Evolutionary conservation across 1,140 invertebrate genomes (phyloP), one percentile per base, ranked within the genome.

Genomic region (Panagrolaimus sp.): DNA sequence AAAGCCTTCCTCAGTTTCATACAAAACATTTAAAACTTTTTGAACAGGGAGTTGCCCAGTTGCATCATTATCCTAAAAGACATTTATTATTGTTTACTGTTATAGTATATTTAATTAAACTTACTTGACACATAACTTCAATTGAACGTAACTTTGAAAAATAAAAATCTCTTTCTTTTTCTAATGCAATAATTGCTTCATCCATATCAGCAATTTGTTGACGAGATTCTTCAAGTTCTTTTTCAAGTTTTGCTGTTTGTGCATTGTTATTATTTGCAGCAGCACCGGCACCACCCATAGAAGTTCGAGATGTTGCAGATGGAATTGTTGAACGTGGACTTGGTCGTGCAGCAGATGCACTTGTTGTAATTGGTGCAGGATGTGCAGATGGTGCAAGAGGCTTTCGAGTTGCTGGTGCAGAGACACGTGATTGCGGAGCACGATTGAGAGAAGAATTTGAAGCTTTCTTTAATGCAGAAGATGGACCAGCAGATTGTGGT

Each of bases 61-160:
- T 1, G 51, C 27, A 20, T 57, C 20, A 20, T 27, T 25, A 57
- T 57, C 51, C n/a, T n/a, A n/a, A n/a, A n/a, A n/a, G n/a, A n/a
- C n/a, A n/a, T n/a, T n/a, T n/a, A n/a, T n/a, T n/a, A n/a, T n/a
- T n/a, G n/a, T n/a, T n/a, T n/a, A n/a, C n/a, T n/a, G n/a, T n/a
- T n/a, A n/a, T n/a, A n/a, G n/a, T n/a, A n/a, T n/a, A n/a, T n/a
- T n/a, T n/a, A n/a, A n/a, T n/a, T n/a, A n/a, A n/a, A n/a, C n/a
- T n/a, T n/a, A n/a, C n/a, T 27, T 57, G 51, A 87, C 95, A 98
- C 85, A 96, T 89, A 65, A 98, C 90, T 88, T 98, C 95, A 84
- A 98, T 97, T 82, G 96, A 92, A 80, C 94, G 87, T 79, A 99
- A 87, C 86, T 98, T 98, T 69, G 92, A 91, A 86, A 97, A 98